Evolutionary conservation across 2,888 invertebrate species (phyloP).

Genomic region (Cryptocephalus primarius): DNA sequence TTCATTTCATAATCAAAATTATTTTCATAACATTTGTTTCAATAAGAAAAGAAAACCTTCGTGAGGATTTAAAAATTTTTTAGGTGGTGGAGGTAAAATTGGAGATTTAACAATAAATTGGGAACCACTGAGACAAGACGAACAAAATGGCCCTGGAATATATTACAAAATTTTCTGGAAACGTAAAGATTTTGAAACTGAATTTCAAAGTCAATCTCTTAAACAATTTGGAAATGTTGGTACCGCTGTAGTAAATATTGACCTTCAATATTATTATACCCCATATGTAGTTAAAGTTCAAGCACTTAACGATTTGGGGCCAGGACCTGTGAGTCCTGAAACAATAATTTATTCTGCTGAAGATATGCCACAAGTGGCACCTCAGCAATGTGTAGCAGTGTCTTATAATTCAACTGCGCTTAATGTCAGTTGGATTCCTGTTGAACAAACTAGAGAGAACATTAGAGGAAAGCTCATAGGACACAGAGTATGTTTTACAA

Average conservation of each 20-base stretch:
- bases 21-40: no score
- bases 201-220: constrained; percentile 63
- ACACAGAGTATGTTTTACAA: constrained; percentile 55
- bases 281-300: constrained; percentile 80
- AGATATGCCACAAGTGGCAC: constrained; percentile 86
- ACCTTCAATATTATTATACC: constrained; percentile 65
- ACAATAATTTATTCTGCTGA: constrained; percentile 75
- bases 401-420: constrained; percentile 88
- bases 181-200: constrained; percentile 56
- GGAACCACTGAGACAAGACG: constrained; percentile 62
- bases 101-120: constrained; percentile 89
- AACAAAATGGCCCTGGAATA: constrained; percentile 83
- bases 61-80: neutral
- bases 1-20: no score
- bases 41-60: no score
- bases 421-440: constrained; percentile 83
- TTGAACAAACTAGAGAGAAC: constrained; percentile 71
- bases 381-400: constrained; percentile 65
- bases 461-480: constrained; percentile 86
- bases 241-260: constrained; percentile 66
- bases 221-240: constrained; percentile 67
- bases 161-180: constrained; percentile 88
- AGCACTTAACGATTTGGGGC: constrained; percentile 63
- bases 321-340: constrained; percentile 70
- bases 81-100: constrained; percentile 90